Percentiles rank a stretch among this genome's conserved stretches.
phyloP scores from a whole-genome alignment of 1,140 invertebrate species.

The Camponotus pennsylvanicus region DNA sequence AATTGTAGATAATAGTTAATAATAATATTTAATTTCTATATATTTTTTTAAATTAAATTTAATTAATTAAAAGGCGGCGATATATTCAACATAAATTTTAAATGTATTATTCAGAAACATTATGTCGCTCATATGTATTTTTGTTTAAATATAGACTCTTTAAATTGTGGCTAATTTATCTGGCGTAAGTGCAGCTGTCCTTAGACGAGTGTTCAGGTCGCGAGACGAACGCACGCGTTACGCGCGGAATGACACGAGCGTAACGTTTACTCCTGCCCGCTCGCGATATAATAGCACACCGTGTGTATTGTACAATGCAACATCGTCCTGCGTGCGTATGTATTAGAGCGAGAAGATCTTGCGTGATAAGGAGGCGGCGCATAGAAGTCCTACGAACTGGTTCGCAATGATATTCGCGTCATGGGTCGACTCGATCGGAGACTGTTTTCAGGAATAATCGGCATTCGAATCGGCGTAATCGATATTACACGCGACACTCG shows the following conservation, averaged over 20 bases:
- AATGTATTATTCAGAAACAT: background rate
- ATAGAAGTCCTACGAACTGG: conserved; percentile 27
- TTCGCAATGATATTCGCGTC: conserved; percentile 5
- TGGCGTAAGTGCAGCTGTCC: background rate
- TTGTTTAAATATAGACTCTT: background rate
- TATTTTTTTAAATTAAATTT: too few relatives aligned
- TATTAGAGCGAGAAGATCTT: conserved; percentile 53
- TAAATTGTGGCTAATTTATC: background rate
- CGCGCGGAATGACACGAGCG: conserved; percentile 53
- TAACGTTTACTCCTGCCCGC: conserved; percentile 2
- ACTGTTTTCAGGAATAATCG: conserved; percentile 8
- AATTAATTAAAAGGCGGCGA: too few relatives aligned
- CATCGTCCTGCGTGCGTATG: background rate
- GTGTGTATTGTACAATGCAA: background rate
- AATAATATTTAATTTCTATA: too few relatives aligned
- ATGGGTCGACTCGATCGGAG: conserved; percentile 5
- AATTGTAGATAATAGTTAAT: background rate
- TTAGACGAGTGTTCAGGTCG: conserved; percentile 5
- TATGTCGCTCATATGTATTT: background rate
- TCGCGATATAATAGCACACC: conserved; percentile 26
- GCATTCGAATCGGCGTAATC: background rate
- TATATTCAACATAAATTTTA: background rate
- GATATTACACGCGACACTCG: background rate
- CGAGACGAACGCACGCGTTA: conserved; percentile 56
- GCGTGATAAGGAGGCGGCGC: conserved; percentile 31